Conservation (phyloP, 2,888 invertebrate genomes). For the Bombylius major region DNA sequence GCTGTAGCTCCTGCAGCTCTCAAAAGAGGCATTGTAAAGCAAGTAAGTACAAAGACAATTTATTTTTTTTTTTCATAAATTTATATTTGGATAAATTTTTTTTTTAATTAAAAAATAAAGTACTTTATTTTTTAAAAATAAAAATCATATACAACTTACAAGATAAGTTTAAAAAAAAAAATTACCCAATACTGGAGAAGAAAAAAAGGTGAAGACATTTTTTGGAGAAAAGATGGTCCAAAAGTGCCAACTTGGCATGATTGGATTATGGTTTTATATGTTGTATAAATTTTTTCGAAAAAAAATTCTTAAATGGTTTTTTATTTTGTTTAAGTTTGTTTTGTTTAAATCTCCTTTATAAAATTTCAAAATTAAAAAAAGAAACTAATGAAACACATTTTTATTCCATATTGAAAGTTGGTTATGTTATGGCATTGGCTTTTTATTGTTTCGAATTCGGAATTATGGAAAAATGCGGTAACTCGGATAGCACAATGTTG, state of each 20-base stretch:
- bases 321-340: no score
- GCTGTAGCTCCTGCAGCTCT: neutral
- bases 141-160: neutral
- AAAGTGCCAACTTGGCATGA: neutral
- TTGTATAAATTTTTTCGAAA: no score
- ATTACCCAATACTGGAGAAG: neutral
- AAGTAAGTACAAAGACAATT: constrained; percentile 6
- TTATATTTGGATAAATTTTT: neutral
- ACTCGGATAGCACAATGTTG: no score
- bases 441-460: no score
- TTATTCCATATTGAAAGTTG: neutral
- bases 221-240: neutral
- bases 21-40: constrained; percentile 11
- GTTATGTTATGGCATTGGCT: no score
- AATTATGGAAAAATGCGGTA: no score
- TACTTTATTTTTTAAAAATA: neutral
- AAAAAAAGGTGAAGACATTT: neutral
- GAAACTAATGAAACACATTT: no score
- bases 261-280: neutral
- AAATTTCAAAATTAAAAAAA: no score
- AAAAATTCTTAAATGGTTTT: no score
- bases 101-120: neutral
- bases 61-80: neutral
- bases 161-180: neutral
- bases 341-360: no score